Evolutionary conservation across 2,797 vertebrate genomes (phyloP), one percentile per base, ranked within the genome.

Genomic region (Acipenser transmontanus): DNA sequence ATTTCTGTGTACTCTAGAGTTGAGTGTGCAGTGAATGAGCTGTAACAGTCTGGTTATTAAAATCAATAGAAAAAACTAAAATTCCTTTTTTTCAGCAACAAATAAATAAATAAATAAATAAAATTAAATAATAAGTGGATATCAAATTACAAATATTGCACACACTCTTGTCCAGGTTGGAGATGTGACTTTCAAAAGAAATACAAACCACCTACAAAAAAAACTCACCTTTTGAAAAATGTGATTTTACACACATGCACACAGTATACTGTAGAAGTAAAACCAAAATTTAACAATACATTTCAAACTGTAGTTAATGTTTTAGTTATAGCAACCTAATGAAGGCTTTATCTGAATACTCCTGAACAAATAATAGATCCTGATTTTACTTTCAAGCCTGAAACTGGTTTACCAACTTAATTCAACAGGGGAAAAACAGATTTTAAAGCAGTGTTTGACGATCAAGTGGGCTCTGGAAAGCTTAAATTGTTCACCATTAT

Each of bases 21-120:
- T 68, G 81, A 84, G 76, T 62, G 65, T 56, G 74, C 70, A 77
- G 61, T 80, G 81, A 87, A 85, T 87, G 80, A 83, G 89, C 82
- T 87, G 81, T 81, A 89, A 85, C 81, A 84, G 83, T 77, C 84
- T 88, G 82, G 86, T 91, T 90, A 91, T 89, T 88, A 81, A 88
- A 90, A 91, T 91, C 91, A 88, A 90, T 92, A 86, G 82, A 84
- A 90, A 91, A 89, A 90, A 89, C 84, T 85, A 78, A 81, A 85
- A 88, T 88, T 81, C 72, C 78, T 87, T 82, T 87, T 86, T 84
- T 83, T 85, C 74, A 82, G 75, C 2, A 34, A 34, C 34, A 34
- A 34, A 34, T 34, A 34, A 34, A 17, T 17, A 34, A 86, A 84
- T 76, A 76, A 76, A 80, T 86, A 34, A 34, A 34, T 2, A 34